phyloP scores from a whole-genome alignment of 2,113 vertebrate genomes.

The Solenodon paradoxus region DNA sequence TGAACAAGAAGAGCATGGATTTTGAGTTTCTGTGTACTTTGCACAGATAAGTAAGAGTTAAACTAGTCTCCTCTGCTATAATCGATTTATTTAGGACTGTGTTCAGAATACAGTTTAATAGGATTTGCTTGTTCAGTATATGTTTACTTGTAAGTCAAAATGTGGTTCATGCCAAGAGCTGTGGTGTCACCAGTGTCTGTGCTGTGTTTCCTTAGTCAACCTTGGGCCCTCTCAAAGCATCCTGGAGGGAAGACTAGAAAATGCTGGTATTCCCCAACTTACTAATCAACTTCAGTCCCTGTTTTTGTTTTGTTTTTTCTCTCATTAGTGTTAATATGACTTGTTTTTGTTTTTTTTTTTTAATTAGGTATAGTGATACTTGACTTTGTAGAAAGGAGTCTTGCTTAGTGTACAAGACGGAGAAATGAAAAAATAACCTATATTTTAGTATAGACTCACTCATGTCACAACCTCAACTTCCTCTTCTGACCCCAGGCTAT shows the following conservation, averaged over 20 bases:
- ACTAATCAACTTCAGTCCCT: not conserved
- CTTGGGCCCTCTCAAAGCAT: not conserved
- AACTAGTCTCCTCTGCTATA: not conserved
- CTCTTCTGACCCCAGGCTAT: slow-evolving; percentile 36
- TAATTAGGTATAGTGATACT: not conserved
- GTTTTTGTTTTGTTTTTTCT: not conserved
- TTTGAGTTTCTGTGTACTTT: not conserved
- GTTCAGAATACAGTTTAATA: not conserved
- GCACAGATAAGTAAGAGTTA: not conserved
- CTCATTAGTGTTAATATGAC: not conserved
- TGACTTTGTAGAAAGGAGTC: not conserved
- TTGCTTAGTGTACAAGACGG: not conserved
- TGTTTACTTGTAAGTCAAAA: not conserved
- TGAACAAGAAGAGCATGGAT: not conserved
- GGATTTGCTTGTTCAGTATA: not conserved
- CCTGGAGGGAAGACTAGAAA: not conserved
- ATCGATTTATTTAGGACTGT: not conserved
- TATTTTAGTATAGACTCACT: not conserved
- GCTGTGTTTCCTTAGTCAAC: not conserved
- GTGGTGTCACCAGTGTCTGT: not conserved
- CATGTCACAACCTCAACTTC: slow-evolving; percentile 46
- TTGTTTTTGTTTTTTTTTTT: too few species aligned
- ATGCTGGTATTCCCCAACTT: not conserved
- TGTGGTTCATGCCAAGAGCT: not conserved
- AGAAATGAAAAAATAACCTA: not conserved